A percentile compares a stretch with the other conserved stretches of the same genome.
These are phyloP conservation scores for Siniperca obscura DNA, from an alignment of 2,797 vertebrate genomes.

Conservation along the genomic window DNA sequence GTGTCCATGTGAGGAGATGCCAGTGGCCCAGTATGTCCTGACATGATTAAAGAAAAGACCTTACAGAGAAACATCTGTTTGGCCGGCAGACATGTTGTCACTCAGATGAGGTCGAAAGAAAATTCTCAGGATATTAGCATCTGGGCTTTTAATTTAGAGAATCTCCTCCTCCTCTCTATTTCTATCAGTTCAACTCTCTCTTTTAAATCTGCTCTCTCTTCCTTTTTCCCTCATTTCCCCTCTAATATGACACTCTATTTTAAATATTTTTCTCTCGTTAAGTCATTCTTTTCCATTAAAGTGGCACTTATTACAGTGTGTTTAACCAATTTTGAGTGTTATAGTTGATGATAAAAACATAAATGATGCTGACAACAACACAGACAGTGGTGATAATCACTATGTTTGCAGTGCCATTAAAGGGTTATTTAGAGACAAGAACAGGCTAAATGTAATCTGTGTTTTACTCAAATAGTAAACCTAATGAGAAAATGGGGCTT, in stretches of 20 bases:
- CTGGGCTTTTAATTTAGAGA: slow-evolving; percentile 66
- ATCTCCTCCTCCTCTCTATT: slow-evolving; percentile 16
- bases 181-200: slow-evolving; percentile 16
- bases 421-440: slow-evolving; percentile 62
- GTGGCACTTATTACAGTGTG: slow-evolving; percentile 13
- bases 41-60: slow-evolving; percentile 70
- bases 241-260: background rate
- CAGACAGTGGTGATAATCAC: slow-evolving; percentile 57
- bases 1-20: slow-evolving; percentile 55
- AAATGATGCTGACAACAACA: slow-evolving; percentile 47
- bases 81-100: slow-evolving; percentile 69
- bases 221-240: slow-evolving; percentile 12
- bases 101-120: slow-evolving; percentile 68
- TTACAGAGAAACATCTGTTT: slow-evolving; percentile 79
- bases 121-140: slow-evolving; percentile 68
- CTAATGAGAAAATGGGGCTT: slow-evolving; percentile 71
- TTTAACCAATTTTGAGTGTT: slow-evolving; percentile 53
- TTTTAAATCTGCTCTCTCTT: slow-evolving; percentile 24
- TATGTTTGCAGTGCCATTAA: slow-evolving; percentile 62
- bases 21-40: slow-evolving; percentile 62
- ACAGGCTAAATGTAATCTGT: slow-evolving; percentile 55
- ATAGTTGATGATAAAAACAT: slow-evolving; percentile 43
- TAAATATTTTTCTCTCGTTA: slow-evolving; percentile 1
- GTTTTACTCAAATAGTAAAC: slow-evolving; percentile 62
- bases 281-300: background rate